These are phyloP conservation scores for Uromys caudimaculatus DNA, from an alignment of 2,797 vertebrate species.

Conservation along the genomic window DNA sequence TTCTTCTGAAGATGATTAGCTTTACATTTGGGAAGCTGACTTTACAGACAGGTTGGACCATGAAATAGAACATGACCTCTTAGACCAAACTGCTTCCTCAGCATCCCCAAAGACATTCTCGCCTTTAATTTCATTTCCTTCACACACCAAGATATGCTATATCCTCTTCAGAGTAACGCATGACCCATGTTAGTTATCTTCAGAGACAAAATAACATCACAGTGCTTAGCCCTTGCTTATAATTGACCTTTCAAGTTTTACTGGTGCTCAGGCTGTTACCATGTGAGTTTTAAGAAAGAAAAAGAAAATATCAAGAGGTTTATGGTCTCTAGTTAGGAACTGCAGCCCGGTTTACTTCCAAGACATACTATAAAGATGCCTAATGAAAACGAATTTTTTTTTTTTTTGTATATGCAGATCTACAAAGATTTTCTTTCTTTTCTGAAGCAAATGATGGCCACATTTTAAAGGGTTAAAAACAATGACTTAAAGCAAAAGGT, in stretches of 20 bases:
- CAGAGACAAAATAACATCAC: slow-evolving; percentile 58
- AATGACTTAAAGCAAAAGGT: not conserved
- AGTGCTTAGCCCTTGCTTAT: slow-evolving; percentile 39
- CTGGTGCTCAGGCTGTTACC: not conserved
- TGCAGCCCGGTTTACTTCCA: not conserved
- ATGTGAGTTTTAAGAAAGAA: not conserved
- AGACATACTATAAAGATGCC: not conserved
- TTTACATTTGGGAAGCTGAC: not conserved
- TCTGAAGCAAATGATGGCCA: slow-evolving; percentile 5
- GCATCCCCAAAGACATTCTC: slow-evolving; percentile 34
- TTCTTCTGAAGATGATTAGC: not conserved
- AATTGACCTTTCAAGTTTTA: slow-evolving; percentile 70
- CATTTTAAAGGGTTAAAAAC: slow-evolving; percentile 7
- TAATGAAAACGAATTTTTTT: not conserved
- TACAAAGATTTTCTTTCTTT: slow-evolving; percentile 20
- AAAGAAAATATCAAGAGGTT: not conserved
- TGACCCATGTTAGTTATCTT: slow-evolving; percentile 41
- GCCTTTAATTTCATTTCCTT: slow-evolving; percentile 54
- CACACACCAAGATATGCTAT: not conserved
- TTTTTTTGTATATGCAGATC: not conserved
- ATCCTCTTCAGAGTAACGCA: not conserved
- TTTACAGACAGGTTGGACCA: not conserved
- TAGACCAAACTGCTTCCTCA: not conserved
- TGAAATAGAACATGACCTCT: not conserved
- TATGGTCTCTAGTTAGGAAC: slow-evolving; percentile 13